A percentile compares a stretch with the other conserved stretches of the same genome.
phyloP scores from a whole-genome alignment of 2,888 invertebrate species.

The Tetranychus piercei region DNA sequence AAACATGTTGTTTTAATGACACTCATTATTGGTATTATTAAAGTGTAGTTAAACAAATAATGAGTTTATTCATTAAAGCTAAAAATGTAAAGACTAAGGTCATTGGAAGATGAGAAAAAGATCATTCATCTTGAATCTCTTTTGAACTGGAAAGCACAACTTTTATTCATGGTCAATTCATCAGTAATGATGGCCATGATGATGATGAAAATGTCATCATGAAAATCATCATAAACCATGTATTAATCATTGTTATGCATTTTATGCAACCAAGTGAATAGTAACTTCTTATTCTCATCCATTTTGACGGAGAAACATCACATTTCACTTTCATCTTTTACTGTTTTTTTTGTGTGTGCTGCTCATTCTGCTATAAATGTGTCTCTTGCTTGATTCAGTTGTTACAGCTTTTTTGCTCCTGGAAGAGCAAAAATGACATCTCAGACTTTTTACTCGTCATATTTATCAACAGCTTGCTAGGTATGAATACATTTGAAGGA shows the following conservation, averaged over 20 bases:
- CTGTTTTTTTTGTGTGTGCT: not conserved
- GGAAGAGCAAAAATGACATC: too few species aligned
- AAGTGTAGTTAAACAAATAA: too few species aligned
- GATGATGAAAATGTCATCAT: not conserved
- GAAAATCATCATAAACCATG: not conserved
- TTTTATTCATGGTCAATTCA: not conserved
- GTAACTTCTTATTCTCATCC: not conserved
- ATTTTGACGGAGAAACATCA: not conserved
- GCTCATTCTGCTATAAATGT: too few species aligned
- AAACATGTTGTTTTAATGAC: too few species aligned
- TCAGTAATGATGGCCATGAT: not conserved
- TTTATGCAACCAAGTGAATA: not conserved
- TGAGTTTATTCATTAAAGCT: too few species aligned
- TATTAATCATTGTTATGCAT: not conserved
- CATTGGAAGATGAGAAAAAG: not conserved
- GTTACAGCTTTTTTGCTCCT: too few species aligned
- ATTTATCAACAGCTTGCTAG: too few species aligned
- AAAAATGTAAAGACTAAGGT: too few species aligned
- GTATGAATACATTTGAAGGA: too few species aligned
- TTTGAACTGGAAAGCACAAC: not conserved
- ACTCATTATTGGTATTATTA: too few species aligned
- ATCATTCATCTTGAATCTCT: not conserved
- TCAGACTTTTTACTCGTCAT: too few species aligned
- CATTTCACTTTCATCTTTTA: not conserved
- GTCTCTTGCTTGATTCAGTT: too few species aligned